Percentiles rank a stretch among this genome's conserved stretches.
Conservation (phyloP, 2,113 vertebrate genomes). For the Peromyscus polionotus region DNA sequence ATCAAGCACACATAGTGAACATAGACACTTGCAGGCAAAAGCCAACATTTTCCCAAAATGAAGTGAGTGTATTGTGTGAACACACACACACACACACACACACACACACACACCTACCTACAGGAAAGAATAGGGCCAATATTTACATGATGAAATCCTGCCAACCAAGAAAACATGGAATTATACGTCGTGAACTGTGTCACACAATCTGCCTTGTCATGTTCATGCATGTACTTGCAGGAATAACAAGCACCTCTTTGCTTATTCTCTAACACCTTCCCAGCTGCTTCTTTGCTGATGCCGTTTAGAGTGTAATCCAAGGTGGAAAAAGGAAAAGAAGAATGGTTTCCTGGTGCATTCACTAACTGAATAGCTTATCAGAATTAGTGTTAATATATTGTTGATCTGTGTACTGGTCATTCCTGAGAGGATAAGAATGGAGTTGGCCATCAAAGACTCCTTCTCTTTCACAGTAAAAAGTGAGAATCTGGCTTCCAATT, state of each 20-base stretch:
- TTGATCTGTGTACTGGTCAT: slow-evolving; percentile 66
- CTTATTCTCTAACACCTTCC: background rate
- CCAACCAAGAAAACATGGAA: background rate
- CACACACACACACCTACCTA: too few relatives aligned
- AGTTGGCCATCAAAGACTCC: slow-evolving; percentile 59
- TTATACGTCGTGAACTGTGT: background rate
- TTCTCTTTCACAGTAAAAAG: slow-evolving; percentile 29
- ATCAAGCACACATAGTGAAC: too few relatives aligned
- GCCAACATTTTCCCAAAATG: background rate
- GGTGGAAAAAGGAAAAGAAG: background rate
- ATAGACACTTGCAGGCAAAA: background rate
- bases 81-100: too few relatives aligned
- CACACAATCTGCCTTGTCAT: background rate
- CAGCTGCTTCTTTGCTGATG: background rate
- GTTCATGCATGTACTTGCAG: background rate
- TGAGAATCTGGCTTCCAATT: background rate
- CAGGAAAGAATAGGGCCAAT: background rate
- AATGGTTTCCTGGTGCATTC: background rate
- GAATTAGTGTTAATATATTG: slow-evolving; percentile 54
- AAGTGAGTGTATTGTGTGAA: background rate
- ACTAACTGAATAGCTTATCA: background rate
- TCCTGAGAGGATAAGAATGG: slow-evolving; percentile 58
- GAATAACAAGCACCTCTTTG: too few relatives aligned
- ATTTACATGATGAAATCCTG: background rate
- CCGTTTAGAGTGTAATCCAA: background rate